Percentiles rank a stretch among this genome's conserved stretches.
These are phyloP conservation scores for Eupithecia abbreviata DNA, from an alignment of 2,888 invertebrate species.

Conservation along the genomic window DNA sequence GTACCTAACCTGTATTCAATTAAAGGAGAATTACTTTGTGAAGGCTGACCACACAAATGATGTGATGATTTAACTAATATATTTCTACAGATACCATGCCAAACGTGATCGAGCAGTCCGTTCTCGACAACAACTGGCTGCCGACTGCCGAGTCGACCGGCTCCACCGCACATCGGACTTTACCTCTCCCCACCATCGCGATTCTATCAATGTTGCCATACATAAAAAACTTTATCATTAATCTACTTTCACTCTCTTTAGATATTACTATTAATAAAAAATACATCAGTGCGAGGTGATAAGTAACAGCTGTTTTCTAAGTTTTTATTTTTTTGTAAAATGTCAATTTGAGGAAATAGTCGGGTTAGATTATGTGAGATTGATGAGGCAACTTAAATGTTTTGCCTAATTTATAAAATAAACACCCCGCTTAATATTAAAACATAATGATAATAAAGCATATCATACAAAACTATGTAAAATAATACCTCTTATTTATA, in stretches of 20 bases:
- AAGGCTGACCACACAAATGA: background rate
- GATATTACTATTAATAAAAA: constrained; percentile 49
- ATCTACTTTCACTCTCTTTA: constrained; percentile 52
- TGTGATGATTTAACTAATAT: constrained; percentile 1
- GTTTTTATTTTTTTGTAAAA: constrained; percentile 39
- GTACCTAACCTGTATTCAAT: background rate
- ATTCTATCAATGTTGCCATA: constrained; percentile 61
- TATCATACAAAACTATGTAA: constrained; percentile 66
- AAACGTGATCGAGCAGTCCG: constrained; percentile 81
- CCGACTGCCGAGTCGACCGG: constrained; percentile 76
- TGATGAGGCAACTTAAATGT: background rate
- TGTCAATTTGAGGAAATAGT: constrained; percentile 51
- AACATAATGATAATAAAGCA: constrained; percentile 67
- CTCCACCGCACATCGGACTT: constrained; percentile 58
- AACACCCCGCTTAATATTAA: constrained; percentile 31
- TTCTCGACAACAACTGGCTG: constrained; percentile 80
- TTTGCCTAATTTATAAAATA: background rate
- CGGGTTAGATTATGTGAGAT: background rate
- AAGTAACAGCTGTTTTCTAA: constrained; percentile 53
- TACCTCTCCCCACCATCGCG: constrained; percentile 60
- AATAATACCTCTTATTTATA: constrained; percentile 30
- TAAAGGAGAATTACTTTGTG: background rate
- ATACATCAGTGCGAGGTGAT: constrained; percentile 67
- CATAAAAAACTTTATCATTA: constrained; percentile 52
- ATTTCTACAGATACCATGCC: constrained; percentile 73